These are phyloP conservation scores for Falco naumanni DNA, from an alignment of 2,797 vertebrate species.

Conservation along the genomic window DNA sequence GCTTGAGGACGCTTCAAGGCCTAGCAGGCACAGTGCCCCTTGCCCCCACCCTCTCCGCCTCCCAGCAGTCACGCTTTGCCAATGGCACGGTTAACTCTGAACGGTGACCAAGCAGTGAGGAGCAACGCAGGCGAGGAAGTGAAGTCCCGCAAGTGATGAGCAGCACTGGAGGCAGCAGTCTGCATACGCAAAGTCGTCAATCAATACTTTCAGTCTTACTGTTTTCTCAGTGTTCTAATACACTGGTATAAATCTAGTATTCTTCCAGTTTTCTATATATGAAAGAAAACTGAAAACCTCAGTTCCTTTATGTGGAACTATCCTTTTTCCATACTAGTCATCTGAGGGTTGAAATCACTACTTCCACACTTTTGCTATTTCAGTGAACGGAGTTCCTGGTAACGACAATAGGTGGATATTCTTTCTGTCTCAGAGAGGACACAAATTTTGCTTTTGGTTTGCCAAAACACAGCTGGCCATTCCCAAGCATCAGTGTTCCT, in stretches of 20 bases:
- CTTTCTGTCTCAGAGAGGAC: background rate
- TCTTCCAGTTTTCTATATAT: background rate
- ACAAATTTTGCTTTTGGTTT: background rate
- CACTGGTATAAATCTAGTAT: background rate
- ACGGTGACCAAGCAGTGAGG: background rate
- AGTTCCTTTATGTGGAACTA: background rate
- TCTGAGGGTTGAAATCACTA: background rate
- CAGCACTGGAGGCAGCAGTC: background rate
- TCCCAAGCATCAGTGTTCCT: background rate
- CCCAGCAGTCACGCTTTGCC: background rate
- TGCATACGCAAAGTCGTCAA: background rate
- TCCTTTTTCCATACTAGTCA: background rate
- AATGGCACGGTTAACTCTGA: background rate
- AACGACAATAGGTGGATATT: background rate
- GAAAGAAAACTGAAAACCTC: background rate
- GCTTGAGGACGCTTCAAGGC: background rate
- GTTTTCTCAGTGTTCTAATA: background rate
- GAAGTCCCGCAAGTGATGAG: background rate
- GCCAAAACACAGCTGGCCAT: background rate
- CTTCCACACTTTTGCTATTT: background rate
- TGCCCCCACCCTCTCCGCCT: background rate
- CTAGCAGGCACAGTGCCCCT: accelerated
- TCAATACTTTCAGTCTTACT: background rate
- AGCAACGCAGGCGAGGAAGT: background rate
- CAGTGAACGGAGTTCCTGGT: background rate